phyloP scores from a whole-genome alignment of 2,888 invertebrate species.

The Holacanthella duospinosa region DNA sequence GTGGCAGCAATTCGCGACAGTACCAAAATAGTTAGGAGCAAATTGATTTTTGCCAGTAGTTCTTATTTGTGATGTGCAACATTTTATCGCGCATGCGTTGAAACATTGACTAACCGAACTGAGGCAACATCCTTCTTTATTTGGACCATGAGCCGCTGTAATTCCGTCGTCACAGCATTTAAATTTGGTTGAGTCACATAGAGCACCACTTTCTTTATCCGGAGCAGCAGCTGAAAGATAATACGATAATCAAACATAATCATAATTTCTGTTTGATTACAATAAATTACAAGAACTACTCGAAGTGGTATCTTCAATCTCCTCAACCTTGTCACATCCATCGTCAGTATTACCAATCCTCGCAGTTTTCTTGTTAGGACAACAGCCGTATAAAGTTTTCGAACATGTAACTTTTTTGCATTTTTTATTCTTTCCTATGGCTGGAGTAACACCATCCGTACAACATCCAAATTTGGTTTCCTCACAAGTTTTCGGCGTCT shows the following conservation, averaged over 20 bases:
- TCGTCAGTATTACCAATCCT: neutral
- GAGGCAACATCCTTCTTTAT: conserved; percentile 71
- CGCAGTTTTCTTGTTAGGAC: conserved; percentile 60
- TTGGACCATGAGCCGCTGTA: conserved; percentile 75
- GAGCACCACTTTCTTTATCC: neutral
- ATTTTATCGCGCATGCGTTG: too few relatives aligned
- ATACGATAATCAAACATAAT: neutral
- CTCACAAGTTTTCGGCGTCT: conserved; percentile 59
- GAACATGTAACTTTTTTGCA: conserved; percentile 65
- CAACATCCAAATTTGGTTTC: conserved; percentile 72
- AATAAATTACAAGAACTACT: neutral
- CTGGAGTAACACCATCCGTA: conserved; percentile 67
- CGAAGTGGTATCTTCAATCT: neutral
- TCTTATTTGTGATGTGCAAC: too few relatives aligned
- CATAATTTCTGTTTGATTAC: neutral
- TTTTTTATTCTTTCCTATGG: conserved; percentile 55
- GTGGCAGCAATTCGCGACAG: too few relatives aligned
- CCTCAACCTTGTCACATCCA: conserved; percentile 4
- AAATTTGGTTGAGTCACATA: conserved; percentile 47
- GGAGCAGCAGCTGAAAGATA: neutral
- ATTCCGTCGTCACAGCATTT: conserved; percentile 80
- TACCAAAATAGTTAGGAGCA: too few relatives aligned
- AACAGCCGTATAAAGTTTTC: conserved; percentile 76
- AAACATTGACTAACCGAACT: conserved; percentile 39
- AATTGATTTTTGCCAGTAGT: too few relatives aligned